These are phyloP conservation scores for Blastomussa wellsi DNA, from an alignment of 92 coral and sea anemone genomes.

Conservation along the genomic window DNA sequence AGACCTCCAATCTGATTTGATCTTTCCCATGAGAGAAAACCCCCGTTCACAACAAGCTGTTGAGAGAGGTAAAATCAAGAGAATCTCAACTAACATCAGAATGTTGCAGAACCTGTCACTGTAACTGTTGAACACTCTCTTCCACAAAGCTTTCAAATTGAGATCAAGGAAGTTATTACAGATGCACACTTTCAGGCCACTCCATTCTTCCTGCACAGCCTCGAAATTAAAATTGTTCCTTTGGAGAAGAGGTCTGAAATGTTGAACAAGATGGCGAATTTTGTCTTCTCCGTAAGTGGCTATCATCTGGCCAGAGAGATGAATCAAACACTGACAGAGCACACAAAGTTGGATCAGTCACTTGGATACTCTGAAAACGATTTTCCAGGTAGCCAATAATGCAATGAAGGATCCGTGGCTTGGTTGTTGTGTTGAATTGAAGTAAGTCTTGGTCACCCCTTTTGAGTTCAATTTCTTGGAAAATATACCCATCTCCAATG, in stretches of 20 bases:
- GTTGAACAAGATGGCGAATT: slow-evolving; percentile 12
- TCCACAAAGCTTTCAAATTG: no score
- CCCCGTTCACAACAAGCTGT: slow-evolving; percentile 55
- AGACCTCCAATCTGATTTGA: slow-evolving; percentile 50
- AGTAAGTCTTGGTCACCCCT: no score
- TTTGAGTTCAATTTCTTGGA: no score
- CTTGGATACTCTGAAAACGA: no score
- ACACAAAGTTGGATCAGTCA: slow-evolving; percentile 10
- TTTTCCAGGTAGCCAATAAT: no score
- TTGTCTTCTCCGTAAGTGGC: slow-evolving; percentile 30
- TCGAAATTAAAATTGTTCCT: slow-evolving; percentile 20
- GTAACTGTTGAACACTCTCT: no score
- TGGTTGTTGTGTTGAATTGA: no score
- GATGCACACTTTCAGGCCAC: no score
- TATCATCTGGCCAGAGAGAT: slow-evolving; percentile 30
- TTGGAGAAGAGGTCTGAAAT: slow-evolving; percentile 16
- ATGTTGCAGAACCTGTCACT: slow-evolving; percentile 28
- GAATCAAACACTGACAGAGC: slow-evolving; percentile 18
- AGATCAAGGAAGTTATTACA: no score
- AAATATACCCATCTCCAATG: no score
- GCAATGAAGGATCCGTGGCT: no score
- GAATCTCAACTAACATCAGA: slow-evolving; percentile 40
- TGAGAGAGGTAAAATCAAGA: slow-evolving; percentile 47
- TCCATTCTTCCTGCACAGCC: slow-evolving; percentile 18
- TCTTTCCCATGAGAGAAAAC: slow-evolving; percentile 45